Conservation (phyloP, 2,113 vertebrate genomes). For the Paraplagusia blochii region DNA sequence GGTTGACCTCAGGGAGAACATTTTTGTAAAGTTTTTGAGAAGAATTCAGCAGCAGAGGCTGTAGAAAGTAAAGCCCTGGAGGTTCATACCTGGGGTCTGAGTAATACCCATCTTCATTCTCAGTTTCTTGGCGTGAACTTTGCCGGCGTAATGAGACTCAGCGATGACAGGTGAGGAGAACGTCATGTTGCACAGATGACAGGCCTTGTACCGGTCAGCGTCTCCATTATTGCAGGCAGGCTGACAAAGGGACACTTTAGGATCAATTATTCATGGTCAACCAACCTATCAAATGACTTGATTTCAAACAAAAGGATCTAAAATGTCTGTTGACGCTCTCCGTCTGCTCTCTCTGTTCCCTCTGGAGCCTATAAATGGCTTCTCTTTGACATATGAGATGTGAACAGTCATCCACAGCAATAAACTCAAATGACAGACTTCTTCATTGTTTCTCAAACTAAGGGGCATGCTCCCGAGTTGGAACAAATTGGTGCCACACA, state of each 20-base stretch:
- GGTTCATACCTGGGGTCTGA: slow-evolving; percentile 75
- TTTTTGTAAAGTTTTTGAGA: too few species aligned
- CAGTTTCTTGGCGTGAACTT: slow-evolving; percentile 94
- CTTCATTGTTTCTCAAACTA: too few species aligned
- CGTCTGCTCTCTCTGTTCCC: background rate
- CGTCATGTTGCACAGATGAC: slow-evolving; percentile 92
- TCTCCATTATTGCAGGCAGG: slow-evolving; percentile 79
- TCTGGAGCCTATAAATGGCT: background rate
- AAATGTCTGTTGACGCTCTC: too few species aligned
- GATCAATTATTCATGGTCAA: background rate
- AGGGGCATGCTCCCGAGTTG: too few species aligned
- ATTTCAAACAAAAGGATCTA: background rate
- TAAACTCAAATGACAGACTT: too few species aligned
- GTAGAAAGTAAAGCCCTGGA: background rate
- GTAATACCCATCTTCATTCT: slow-evolving; percentile 80
- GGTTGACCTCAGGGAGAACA: too few species aligned
- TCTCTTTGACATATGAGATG: background rate
- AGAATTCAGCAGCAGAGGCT: background rate
- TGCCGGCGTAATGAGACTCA: slow-evolving; percentile 93
- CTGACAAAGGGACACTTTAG: slow-evolving; percentile 13
- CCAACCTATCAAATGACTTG: background rate
- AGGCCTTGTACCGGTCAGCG: slow-evolving; percentile 86
- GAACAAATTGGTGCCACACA: too few species aligned
- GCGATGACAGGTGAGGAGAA: slow-evolving; percentile 92
- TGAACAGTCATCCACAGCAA: background rate